Base-by-base conservation (phyloP, 2,888 invertebrate genomes). In the Drosophila fulvimacula region DNA sequence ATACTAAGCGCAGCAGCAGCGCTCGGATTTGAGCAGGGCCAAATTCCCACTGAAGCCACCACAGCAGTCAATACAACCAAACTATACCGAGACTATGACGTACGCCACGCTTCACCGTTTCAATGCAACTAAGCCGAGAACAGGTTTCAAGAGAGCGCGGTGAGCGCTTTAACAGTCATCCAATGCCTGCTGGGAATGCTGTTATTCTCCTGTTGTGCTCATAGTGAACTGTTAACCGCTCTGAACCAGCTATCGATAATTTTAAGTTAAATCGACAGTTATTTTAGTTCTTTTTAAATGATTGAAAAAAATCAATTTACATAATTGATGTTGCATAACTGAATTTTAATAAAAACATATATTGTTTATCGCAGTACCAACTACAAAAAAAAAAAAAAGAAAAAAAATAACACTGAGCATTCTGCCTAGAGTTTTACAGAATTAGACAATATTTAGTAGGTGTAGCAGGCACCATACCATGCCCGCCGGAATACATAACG, bases 101-200 rank as follows among this genome's bases (percentile, higher is more conserved):
- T 78, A 65, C 81, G 32, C 57, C 66, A 56, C 79, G 76, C 82
- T 85, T 70, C 61, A 85, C 56, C 53, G 64, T 72, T 81, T 58
- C 61, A 66, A 58, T 75, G 63, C 72, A 69, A 75, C 79, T 78
- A 67, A 78, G 49, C 53, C 71, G 52, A 63, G 73, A 78, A 78
- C 81, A 78, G 78, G 78, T 78, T 78, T 68, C 13, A 48, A 67
- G 56, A 73, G 73, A 73, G 73, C 17, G n/a, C 17, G 17, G 30
- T 42, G 60, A 71, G 42, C 38, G 42, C 42, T 32, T 24, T 52
- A 34, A 21, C 39, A 67, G 9, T 27, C 27, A 17, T 6, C 79
- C 97, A 97, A 91, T 96, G 13, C 41, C 48, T 41, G 39, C 52
- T 24, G 3, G 3, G n/a, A 13, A 36, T 24, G n/a, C 51, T 67